Percentiles rank a stretch among this genome's conserved stretches.
Conservation (phyloP, 2,113 vertebrate genomes). For the Nothobranchius kuhntae region DNA sequence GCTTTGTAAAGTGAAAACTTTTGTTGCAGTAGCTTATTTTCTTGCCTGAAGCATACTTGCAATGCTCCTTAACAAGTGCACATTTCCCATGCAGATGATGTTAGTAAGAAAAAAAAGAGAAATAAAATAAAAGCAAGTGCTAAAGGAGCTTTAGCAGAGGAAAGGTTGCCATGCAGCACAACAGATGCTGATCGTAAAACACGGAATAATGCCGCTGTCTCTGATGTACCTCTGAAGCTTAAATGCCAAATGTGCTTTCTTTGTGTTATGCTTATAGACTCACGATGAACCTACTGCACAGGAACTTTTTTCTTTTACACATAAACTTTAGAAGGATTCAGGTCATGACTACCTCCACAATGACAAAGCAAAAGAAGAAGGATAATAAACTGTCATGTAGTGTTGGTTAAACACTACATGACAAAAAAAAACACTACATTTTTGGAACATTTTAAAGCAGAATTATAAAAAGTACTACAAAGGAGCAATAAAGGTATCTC, state of each 20-base stretch:
- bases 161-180: constrained; percentile 62
- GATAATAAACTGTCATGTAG: neutral
- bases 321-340: neutral
- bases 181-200: constrained; percentile 48
- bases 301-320: neutral
- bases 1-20: constrained; percentile 15
- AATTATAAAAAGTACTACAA: neutral
- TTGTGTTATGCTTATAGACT: neutral
- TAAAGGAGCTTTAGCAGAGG: constrained; percentile 52
- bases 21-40: neutral
- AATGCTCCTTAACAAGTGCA: constrained; percentile 49
- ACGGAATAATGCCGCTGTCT: constrained; percentile 32
- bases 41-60: constrained; percentile 36
- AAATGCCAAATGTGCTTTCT: constrained; percentile 22
- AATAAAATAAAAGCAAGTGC: constrained; percentile 57
- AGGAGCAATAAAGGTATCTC: too few species aligned
- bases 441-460: neutral
- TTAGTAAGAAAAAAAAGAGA: constrained; percentile 56
- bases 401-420: neutral
- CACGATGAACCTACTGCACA: neutral
- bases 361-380: neutral
- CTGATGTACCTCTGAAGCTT: constrained; percentile 24
- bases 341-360: neutral
- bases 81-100: constrained; percentile 59
- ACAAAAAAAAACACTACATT: too few species aligned